Conservation (phyloP, 2,797 vertebrate species). For the Oreochromis grahami region DNA sequence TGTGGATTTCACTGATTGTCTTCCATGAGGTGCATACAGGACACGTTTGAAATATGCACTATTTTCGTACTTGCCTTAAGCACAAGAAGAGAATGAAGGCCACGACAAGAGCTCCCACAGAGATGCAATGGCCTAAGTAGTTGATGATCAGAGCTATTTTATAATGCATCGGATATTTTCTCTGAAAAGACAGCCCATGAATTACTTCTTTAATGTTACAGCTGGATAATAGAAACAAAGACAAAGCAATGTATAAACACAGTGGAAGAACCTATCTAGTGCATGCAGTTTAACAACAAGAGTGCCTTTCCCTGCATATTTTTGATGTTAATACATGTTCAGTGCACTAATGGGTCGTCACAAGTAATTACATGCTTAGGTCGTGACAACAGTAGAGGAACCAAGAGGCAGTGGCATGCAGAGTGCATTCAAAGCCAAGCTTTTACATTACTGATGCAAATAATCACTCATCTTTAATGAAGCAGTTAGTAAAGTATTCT, state of each 20-base stretch:
- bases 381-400: not conserved
- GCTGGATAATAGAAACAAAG: not conserved
- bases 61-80: conserved; percentile 87
- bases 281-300: not conserved
- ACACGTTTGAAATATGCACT: conserved; percentile 38
- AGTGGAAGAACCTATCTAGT: not conserved
- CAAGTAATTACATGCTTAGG: not conserved
- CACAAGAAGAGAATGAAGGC: conserved; percentile 96
- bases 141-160: conserved; percentile 94
- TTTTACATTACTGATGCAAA: not conserved
- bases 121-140: conserved; percentile 97
- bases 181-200: conserved; percentile 68
- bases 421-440: not conserved
- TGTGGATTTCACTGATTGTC: conserved; percentile 43
- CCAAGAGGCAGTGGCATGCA: not conserved
- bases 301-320: not conserved
- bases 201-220: not conserved
- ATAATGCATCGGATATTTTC: conserved; percentile 93
- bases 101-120: conserved; percentile 88
- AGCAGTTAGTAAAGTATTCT: not conserved
- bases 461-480: not conserved
- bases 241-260: not conserved
- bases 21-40: conserved; percentile 21
- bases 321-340: not conserved
- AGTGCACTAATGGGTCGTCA: not conserved